Evolutionary conservation across 2,888 invertebrate species (phyloP).

Genomic region (Nomada fucata): DNA sequence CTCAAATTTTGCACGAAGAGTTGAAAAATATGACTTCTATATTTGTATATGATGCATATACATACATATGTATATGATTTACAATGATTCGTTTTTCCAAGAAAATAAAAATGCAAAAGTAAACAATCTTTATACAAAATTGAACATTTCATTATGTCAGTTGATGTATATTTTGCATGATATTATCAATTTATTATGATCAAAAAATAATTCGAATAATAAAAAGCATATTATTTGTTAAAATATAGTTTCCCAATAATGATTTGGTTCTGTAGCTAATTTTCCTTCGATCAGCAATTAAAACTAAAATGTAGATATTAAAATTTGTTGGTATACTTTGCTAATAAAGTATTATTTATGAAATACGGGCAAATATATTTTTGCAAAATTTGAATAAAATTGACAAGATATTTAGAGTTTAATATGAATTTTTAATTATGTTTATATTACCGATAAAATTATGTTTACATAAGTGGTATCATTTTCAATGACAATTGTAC

Average conservation of each 20-base stretch:
- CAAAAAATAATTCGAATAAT: constrained; percentile 46
- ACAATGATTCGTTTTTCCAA: constrained; percentile 21
- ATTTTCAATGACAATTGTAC: constrained; percentile 47
- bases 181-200: constrained; percentile 34
- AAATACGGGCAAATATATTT: constrained; percentile 17
- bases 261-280: not conserved
- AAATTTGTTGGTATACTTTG: not conserved
- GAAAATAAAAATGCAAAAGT: constrained; percentile 26
- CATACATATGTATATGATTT: constrained; percentile 42
- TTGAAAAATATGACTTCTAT: constrained; percentile 48
- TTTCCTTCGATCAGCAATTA: too few species aligned
- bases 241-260: constrained; percentile 2
- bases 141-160: constrained; percentile 20
- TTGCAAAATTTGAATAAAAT: constrained; percentile 58
- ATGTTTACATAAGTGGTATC: constrained; percentile 49
- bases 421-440: constrained; percentile 4
- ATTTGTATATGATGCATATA: constrained; percentile 42
- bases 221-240: not conserved
- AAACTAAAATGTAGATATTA: too few species aligned
- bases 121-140: constrained; percentile 43
- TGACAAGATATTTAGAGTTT: constrained; percentile 30
- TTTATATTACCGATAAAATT: constrained; percentile 7
- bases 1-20: constrained; percentile 55
- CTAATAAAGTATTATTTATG: not conserved
- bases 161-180: constrained; percentile 21